These are phyloP conservation scores for Eubasilissa splendida DNA, from an alignment of 2,888 invertebrate species.

Conservation along the genomic window DNA sequence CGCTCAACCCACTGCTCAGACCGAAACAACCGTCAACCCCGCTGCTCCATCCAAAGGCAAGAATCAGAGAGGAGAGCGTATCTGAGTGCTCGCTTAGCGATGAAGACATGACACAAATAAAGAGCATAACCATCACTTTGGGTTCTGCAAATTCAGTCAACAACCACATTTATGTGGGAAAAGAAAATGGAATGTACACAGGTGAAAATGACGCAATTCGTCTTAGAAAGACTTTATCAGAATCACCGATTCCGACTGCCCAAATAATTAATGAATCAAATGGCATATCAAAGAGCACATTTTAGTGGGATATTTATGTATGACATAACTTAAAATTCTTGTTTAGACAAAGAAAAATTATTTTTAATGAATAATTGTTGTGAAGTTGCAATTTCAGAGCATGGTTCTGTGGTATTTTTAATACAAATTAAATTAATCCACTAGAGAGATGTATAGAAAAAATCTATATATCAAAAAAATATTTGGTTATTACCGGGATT, in stretches of 20 bases:
- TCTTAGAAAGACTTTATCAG: conserved; percentile 49
- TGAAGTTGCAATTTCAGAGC: no score
- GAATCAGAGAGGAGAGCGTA: conserved; percentile 58
- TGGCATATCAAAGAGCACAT: conserved; percentile 53
- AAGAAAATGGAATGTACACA: conserved; percentile 44
- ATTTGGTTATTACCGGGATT: no score
- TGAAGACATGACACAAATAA: conserved; percentile 58
- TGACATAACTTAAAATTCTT: no score
- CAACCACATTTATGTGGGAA: conserved; percentile 41
- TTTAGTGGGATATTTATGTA: conserved; percentile 25
- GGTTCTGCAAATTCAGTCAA: conserved; percentile 56
- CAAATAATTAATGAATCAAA: conserved; percentile 42
- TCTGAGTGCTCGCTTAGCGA: conserved; percentile 58
- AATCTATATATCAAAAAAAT: no score
- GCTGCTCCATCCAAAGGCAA: conserved; percentile 53
- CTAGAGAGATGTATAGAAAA: no score
- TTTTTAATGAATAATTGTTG: no score
- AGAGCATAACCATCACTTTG: conserved; percentile 57
- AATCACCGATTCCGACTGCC: conserved; percentile 45
- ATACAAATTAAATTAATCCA: no score
- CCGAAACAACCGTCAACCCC: conserved; percentile 53
- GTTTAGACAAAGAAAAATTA: no score
- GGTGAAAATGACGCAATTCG: conserved; percentile 40
- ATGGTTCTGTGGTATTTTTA: no score
- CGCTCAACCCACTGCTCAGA: conserved; percentile 43